phyloP scores from a whole-genome alignment of 1,140 invertebrate species.

The Leptinotarsa texana region DNA sequence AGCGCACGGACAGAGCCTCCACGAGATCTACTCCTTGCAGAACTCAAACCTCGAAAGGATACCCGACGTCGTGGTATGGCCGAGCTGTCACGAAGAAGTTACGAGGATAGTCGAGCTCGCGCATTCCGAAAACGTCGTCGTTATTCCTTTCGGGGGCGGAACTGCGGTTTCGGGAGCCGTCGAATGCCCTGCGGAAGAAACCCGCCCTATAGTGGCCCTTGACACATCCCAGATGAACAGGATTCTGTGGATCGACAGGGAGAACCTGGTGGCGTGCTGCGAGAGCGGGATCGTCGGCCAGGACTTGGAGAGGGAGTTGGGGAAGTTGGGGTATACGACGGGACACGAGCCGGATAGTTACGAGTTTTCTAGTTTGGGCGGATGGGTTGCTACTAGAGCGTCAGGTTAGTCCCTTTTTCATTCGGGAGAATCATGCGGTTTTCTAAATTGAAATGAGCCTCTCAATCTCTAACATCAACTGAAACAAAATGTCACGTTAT shows the following conservation, averaged over 20 bases:
- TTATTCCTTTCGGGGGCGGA: conserved; percentile 93
- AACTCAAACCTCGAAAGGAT: conserved; percentile 77
- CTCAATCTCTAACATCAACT: too few species aligned
- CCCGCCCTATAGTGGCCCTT: conserved; percentile 82
- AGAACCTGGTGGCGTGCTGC: conserved; percentile 83
- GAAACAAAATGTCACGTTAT: too few species aligned
- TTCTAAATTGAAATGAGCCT: too few species aligned
- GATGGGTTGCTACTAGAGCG: conserved; percentile 98
- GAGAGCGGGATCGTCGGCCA: conserved; percentile 94
- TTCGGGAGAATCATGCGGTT: too few species aligned
- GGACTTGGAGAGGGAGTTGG: conserved; percentile 82
- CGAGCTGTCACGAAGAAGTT: conserved; percentile 80
- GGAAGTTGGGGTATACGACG: conserved; percentile 72
- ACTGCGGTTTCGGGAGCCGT: conserved; percentile 93
- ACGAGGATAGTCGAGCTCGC: conserved; percentile 81
- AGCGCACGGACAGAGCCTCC: conserved; percentile 93
- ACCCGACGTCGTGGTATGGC: conserved; percentile 94
- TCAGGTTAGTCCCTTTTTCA: conserved; percentile 58
- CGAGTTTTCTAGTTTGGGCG: conserved; percentile 95
- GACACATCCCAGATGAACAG: conserved; percentile 96
- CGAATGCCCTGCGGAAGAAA: conserved; percentile 81
- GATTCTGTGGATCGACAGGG: conserved; percentile 91
- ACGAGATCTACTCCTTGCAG: conserved; percentile 81
- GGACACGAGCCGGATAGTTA: conserved; percentile 98
- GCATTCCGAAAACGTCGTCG: conserved; percentile 72